Base-by-base conservation (phyloP, 2,113 vertebrate species). In the Eptatretus burgeri region DNA sequence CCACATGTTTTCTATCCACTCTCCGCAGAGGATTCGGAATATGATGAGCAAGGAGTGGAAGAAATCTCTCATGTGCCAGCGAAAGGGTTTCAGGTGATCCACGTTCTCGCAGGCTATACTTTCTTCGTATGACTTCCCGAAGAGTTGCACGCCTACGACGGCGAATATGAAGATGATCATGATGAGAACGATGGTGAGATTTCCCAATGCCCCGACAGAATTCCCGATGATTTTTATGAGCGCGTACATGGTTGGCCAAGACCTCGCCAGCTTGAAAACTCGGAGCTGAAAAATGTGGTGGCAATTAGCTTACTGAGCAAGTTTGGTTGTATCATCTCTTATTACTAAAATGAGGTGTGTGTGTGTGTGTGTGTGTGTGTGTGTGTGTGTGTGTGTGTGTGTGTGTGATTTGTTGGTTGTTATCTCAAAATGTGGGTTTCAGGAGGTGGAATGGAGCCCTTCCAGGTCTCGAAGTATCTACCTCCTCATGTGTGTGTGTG, bases 1-100 rank as follows among this genome's bases (percentile, higher is more conserved):
- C 78, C 77, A 78, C 77, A 79, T 77, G 41, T 71, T 79, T 63
- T 76, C 74, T 9, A 79, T 79, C 78, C 78, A 79, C 63, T 79
- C 78, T 65, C 78, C 77, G 60, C 78, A 79, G 4, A 79, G 72
- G 69, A 79, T 78, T 52, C 78, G 74, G 68, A 79, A 79, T 18
- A 79, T 71, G 68, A 79, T 73, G 63, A 79, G 69, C 52, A 78
- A 65, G 16, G 78, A 78, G 66, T 78, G 78, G 50, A 63, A 72
- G 64, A 79, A 74, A 62, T 79, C 74, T 1, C 49, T 72, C 77
- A 78, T 79, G 64, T 79, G 78, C 78, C 78, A 79, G 17, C 77
- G 78, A 10, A 7, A 0, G 51, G 63, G 11, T 7, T 11, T 1
- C 0, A 0, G 0, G 27, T 41, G 27, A 7, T 41, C 7, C 27